Conservation (phyloP, 2,888 invertebrate species). For the Pheosia gnoma region DNA sequence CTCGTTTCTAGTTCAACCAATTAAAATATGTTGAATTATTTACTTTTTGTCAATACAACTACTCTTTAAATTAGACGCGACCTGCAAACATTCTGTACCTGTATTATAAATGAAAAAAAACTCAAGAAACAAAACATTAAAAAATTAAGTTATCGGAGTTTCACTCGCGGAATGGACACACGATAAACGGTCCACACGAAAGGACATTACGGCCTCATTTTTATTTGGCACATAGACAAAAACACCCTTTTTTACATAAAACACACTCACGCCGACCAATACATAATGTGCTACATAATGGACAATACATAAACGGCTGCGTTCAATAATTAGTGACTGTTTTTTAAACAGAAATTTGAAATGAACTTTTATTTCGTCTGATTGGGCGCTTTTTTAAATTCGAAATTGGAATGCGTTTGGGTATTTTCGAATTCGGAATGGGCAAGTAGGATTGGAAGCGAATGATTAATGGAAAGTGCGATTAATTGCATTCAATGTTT, state of each 20-base stretch:
- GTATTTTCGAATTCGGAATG: conserved; percentile 25
- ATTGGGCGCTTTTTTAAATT: conserved; percentile 66
- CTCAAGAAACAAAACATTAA: conserved; percentile 27
- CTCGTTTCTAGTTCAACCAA: too few species aligned
- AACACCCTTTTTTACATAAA: conserved; percentile 78
- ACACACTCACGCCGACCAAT: conserved; percentile 58
- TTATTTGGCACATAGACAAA: conserved; percentile 84
- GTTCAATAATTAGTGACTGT: conserved; percentile 79
- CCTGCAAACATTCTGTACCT: not conserved
- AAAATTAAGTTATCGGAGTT: conserved; percentile 47
- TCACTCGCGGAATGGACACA: conserved; percentile 37
- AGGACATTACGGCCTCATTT: conserved; percentile 83
- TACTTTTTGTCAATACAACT: not conserved
- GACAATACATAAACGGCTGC: conserved; percentile 61
- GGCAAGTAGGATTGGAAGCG: conserved; percentile 8
- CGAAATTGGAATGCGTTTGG: conserved; percentile 54
- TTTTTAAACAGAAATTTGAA: conserved; percentile 80
- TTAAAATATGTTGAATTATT: too few species aligned
- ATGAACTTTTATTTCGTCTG: conserved; percentile 73
- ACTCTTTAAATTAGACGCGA: not conserved
- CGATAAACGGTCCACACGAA: conserved; percentile 76
- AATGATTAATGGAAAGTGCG: conserved; percentile 1
- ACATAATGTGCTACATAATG: conserved; percentile 46
- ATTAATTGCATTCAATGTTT: conserved; percentile 2
- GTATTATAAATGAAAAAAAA: not conserved